Percentiles rank a stretch among this genome's conserved stretches.
Conservation (phyloP, 1,140 invertebrate genomes). For the Ctenoplectra terminalis region DNA sequence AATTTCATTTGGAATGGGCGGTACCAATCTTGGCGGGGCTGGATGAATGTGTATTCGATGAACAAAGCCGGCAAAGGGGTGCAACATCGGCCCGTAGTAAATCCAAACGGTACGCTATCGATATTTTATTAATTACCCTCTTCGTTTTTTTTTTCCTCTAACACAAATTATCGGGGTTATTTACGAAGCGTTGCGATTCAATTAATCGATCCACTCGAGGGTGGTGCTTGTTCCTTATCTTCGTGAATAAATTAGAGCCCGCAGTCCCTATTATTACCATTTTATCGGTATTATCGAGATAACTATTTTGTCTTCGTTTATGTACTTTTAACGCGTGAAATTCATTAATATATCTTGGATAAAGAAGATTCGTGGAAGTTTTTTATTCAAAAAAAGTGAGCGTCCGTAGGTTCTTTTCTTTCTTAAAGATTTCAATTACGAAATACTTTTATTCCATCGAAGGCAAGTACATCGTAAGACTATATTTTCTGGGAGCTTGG, state of each 20-base stretch:
- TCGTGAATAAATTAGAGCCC: neutral
- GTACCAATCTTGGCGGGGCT: slow-evolving; percentile 66
- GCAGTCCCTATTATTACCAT: neutral
- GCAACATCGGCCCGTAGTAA: slow-evolving; percentile 58
- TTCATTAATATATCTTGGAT: neutral
- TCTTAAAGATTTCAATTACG: too few relatives aligned
- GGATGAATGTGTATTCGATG: slow-evolving; percentile 71
- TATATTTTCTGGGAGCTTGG: slow-evolving; percentile 71
- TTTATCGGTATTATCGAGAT: neutral
- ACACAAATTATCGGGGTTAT: neutral
- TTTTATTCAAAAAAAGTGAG: too few relatives aligned
- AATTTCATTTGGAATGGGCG: slow-evolving; percentile 65
- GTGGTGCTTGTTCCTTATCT: neutral
- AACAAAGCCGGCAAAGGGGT: slow-evolving; percentile 67
- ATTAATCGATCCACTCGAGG: neutral
- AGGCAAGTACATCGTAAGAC: slow-evolving; percentile 71
- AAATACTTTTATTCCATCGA: slow-evolving; percentile 9
- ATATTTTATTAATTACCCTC: neutral
- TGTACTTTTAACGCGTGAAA: neutral
- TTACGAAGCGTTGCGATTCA: neutral
- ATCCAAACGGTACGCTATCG: slow-evolving; percentile 58
- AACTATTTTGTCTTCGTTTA: neutral
- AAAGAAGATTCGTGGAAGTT: too few relatives aligned
- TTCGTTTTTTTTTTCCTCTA: neutral
- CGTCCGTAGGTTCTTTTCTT: too few relatives aligned